Percentiles rank a stretch among this genome's conserved stretches.
These are phyloP conservation scores for Chlorospingus semifuscus DNA, from an alignment of 2,797 vertebrate species.

Conservation along the genomic window DNA sequence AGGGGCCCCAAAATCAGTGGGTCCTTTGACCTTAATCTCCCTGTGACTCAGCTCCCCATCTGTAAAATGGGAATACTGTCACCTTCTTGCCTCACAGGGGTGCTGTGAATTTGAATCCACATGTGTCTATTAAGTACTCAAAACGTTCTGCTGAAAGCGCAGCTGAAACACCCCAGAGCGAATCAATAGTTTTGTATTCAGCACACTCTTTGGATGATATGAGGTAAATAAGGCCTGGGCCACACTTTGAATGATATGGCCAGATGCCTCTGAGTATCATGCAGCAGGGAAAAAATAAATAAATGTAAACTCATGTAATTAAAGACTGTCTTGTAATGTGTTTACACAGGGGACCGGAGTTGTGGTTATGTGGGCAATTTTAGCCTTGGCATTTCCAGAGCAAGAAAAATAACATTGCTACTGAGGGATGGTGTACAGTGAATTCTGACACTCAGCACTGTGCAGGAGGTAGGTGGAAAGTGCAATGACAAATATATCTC, in stretches of 20 bases:
- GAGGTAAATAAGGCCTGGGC: slow-evolving; percentile 32
- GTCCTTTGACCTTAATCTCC: slow-evolving; percentile 53
- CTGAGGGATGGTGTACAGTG: background rate
- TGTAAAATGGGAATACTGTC: slow-evolving; percentile 25
- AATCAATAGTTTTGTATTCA: slow-evolving; percentile 40
- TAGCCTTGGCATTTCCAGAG: slow-evolving; percentile 12
- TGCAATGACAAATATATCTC: slow-evolving; percentile 38
- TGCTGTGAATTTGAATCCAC: background rate
- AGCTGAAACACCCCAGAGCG: background rate
- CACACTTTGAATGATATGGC: background rate
- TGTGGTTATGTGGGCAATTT: slow-evolving; percentile 36
- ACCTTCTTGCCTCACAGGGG: background rate
- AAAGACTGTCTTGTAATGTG: slow-evolving; percentile 44
- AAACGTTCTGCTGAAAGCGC: background rate
- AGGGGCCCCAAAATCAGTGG: slow-evolving; percentile 16
- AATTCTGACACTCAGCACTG: slow-evolving; percentile 28
- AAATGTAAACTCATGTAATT: slow-evolving; percentile 7
- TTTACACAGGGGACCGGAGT: slow-evolving; percentile 23
- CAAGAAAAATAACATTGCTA: slow-evolving; percentile 46
- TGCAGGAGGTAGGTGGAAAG: slow-evolving; percentile 34
- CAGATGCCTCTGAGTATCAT: slow-evolving; percentile 35
- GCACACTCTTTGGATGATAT: background rate
- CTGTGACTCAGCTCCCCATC: slow-evolving; percentile 32
- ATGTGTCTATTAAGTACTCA: background rate
- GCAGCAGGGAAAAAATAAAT: background rate